Base-by-base conservation (phyloP, 1,140 invertebrate species). In the Monomorium pharaonis region DNA sequence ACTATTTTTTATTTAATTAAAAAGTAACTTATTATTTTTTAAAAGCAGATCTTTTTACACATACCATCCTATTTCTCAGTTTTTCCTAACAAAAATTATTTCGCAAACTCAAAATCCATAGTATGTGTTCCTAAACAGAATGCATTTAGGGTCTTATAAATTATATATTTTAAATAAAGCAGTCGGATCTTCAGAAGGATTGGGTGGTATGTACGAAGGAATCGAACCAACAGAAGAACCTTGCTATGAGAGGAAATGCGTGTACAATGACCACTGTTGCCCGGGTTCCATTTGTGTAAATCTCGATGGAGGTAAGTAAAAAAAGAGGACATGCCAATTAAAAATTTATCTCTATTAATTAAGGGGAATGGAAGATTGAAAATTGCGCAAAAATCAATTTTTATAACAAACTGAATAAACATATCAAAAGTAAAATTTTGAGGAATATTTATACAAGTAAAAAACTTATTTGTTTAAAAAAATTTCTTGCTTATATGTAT, bases 221-320 rank as follows among this genome's bases (percentile, higher is more conserved):
- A 51, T 42, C 4, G 78, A 89, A 14, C 89, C 92, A 0, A 94
- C 95, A 30, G 94, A 95, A 80, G 96, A 95, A 65, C 96, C 96
- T 10, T 97, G 97, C 89, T 97, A 96, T 84, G 96, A 96, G 58
- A 96, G 95, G 86, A 95, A 94, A 62, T 98, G 97, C 90, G 96
- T 96, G 0, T 95, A 97, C 56, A 98, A 97, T 91, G 97, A 98
- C 83, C 96, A 97, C 87, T 98, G 97, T 93, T 98, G 97, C 91
- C 96, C 96, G 9, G 97, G 96, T 33, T 96, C 96, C 33, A 96
- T 98, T 51, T 98, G 97, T 92, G 96, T 98, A 42, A 96, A 97
- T 91, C 95, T 97, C 47, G 97, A 97, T 92, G 96, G 96, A 94
- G 96, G 97, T 97, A 95, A 96, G 72, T 72, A 1, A 65, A n/a